Base-by-base conservation (phyloP, 2,113 vertebrate genomes). In the Rallus limicola region DNA sequence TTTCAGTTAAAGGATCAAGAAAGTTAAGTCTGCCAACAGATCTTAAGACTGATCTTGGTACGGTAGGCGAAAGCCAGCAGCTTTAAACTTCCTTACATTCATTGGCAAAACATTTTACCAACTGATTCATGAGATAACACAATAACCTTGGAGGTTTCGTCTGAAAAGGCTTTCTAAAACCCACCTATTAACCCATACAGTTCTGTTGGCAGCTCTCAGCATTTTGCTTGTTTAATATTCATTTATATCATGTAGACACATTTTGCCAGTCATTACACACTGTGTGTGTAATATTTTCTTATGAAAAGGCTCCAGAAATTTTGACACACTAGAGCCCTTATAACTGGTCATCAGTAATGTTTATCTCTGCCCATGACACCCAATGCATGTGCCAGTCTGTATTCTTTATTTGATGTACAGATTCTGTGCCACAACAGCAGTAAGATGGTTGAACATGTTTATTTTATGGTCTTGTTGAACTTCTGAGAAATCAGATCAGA, bases 21-120 rank as follows among this genome's bases (percentile, higher is more conserved):
- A 99, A 99, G 98, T 99, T 99, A 99, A 99, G 99, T 99, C 99
- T 99, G 99, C 99, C 99, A 98, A 99, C 99, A 99, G 99, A 99
- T 99, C 99, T 99, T 99, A 99, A 99, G 98, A 98, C 99, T 99
- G 98, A 99, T 99, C 99, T 99, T 99, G 99, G 99, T 99, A 99
- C 98, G 98, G 99, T 99, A 99, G 98, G 99, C 98, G 86, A 99
- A 99, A 99, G 99, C 99, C 98, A 98, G 97, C 98, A 99, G 98
- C 98, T 99, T 98, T 97, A 94, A 98, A 94, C 97, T 98, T 98
- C 95, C 94, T 98, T 97, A 96, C 83, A 78, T 98, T 97, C 97
- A 98, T 97, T 98, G 98, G 98, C 97, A 95, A 96, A 97, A 95
- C 96, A 97, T 97, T 98, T 96, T 97, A 95, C 93, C 93, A 96